Evolutionary conservation across 2,797 vertebrate species (phyloP), one percentile per base, ranked within the genome.

Genomic region (Falco peregrinus): DNA sequence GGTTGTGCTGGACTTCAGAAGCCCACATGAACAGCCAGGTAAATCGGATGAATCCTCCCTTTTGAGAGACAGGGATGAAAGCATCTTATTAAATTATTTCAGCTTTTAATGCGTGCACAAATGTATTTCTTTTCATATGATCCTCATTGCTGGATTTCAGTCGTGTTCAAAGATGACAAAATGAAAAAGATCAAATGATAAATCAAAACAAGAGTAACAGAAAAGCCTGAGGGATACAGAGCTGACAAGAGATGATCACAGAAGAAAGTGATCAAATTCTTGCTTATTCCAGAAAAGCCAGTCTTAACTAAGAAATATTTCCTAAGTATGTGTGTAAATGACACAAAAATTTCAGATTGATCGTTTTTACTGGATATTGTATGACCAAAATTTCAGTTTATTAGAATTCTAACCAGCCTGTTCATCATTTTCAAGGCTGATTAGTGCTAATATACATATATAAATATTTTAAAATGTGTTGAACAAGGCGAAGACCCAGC

Each of bases 211-310:
- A 69, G 45, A 92, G 71, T 78, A 96, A 93, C 88, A 94, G 82
- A 94, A 95, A 97, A 96, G 94, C 94, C 92, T 93, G 92, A 71
- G 91, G 93, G 93, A 93, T 93, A 85, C 78, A 93, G 88, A 89
- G 80, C 88, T 96, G 95, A 96, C 96, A 95, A 94, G 75, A 95
- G 84, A 93, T 89, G 93, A 97, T 96, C 96, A 97, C 86, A 96
- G 92, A 89, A 95, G 80, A 92, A 89, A 92, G 71, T 89, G 84
- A 96, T 95, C 90, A 91, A 91, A 95, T 93, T 94, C 84, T 89
- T 95, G 64, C 75, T 92, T 93, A 87, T 95, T 89, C 31, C 75
- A 75, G 65, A 87, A 87, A 85, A 89, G 45, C 31, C 13, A 24
- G 47, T 65, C n/a, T 90, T 93, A 89, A 83, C 86, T 93, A 92